Base-by-base conservation (phyloP, 2,113 vertebrate genomes). In the Fulica atra region DNA sequence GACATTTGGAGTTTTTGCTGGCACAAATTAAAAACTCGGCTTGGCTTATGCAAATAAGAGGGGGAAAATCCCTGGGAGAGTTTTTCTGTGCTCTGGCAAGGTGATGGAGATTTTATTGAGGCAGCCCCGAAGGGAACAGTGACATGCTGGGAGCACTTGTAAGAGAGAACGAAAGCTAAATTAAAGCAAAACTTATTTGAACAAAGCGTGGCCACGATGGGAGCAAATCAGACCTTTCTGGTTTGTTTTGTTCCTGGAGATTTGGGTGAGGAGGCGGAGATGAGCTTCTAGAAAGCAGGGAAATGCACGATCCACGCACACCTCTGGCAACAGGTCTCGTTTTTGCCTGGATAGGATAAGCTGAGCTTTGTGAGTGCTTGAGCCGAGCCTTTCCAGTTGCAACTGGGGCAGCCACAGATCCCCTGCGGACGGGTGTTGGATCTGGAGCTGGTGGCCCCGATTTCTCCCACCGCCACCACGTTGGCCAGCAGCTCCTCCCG, bases 261-360 rank as follows among this genome's bases (percentile, higher is more conserved):
- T 76, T 63, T 56, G 86, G 5, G 24, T 40, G 74, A 65, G 53
- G 66, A 79, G 29, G 28, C 48, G 84, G 17, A 38, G 36, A 33
- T 31, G 36, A 82, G 61, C 63, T 74, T 64, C 51, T 68, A 15
- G 31, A 73, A 68, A 92, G 61, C 0, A 0, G 42, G 70, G 53
- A 79, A 56, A 20, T 2, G 4, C 16, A 4, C 0, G 2, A 65
- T 33, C 31, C 25, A 12, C 1, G 4, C 56, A 13, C 91, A 64
- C 70, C 63, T 94, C 33, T 2, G 59, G 91, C 95, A 95, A 96
- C 96, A 97, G 92, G 93, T 97, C 64, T 83, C 0, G 6, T 82
- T 90, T 46, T 78, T 72, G 71, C 56, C 60, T 56, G 42, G 79
- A 35, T 14, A 44, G 68, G 65, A 50, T 54, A 70, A 92, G 35